Evolutionary conservation across 2,888 invertebrate genomes (phyloP).

Genomic region (Teleiodes luculella): DNA sequence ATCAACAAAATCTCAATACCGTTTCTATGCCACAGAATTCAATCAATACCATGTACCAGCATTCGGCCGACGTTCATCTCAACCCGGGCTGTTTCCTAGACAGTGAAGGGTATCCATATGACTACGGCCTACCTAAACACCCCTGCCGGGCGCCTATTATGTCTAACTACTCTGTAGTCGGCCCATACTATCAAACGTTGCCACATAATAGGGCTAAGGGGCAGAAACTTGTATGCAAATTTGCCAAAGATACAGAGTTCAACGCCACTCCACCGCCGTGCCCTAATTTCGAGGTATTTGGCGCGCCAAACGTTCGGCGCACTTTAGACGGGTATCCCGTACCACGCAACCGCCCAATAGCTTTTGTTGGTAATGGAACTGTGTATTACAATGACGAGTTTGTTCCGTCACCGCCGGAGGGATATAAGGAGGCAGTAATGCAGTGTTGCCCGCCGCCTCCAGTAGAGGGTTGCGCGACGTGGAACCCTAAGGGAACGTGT

Average conservation of each 20-base stretch:
- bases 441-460: conserved; percentile 62
- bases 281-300: conserved; percentile 65
- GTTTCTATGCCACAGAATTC: conserved; percentile 75
- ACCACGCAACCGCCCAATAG: conserved; percentile 72
- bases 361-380: conserved; percentile 68
- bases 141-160: conserved; percentile 67
- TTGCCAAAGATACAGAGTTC: conserved; percentile 72
- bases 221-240: conserved; percentile 70
- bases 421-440: conserved; percentile 80
- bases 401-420: conserved; percentile 84
- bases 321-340: conserved; percentile 90
- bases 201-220: conserved; percentile 85
- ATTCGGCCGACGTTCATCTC: conserved; percentile 85
- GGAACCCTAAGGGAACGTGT: conserved; percentile 75
- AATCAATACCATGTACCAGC: conserved; percentile 77
- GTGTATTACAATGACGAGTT: conserved; percentile 77
- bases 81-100: conserved; percentile 88
- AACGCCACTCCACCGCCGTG: conserved; percentile 58
- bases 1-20: conserved; percentile 61
- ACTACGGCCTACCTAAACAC: conserved; percentile 86
- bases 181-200: conserved; percentile 85
- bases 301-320: conserved; percentile 81
- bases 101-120: conserved; percentile 88
- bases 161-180: conserved; percentile 65
- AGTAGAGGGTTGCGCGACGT: conserved; percentile 67